These are phyloP conservation scores for Pocota personata DNA, from an alignment of 2,888 invertebrate species.

Conservation along the genomic window DNA sequence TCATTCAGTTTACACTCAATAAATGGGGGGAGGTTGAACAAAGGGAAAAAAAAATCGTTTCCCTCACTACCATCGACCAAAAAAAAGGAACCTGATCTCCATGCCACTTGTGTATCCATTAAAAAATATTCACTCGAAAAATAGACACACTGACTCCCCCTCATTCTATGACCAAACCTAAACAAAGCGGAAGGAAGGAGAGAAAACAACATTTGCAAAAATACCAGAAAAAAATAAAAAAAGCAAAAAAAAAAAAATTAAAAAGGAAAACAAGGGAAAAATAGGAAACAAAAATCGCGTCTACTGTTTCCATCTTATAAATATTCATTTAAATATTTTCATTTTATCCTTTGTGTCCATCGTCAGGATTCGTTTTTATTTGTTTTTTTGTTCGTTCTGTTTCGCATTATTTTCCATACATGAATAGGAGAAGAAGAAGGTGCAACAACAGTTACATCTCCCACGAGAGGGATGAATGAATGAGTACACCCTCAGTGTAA, in stretches of 20 bases:
- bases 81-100: not conserved
- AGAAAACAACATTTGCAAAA: slow-evolving; percentile 23
- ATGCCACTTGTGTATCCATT: slow-evolving; percentile 41
- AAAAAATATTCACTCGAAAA: slow-evolving; percentile 37
- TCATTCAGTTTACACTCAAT: slow-evolving; percentile 49
- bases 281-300: slow-evolving; percentile 50
- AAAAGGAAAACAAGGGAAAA: not conserved
- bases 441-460: slow-evolving; percentile 60
- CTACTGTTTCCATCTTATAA: slow-evolving; percentile 68
- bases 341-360: slow-evolving; percentile 60
- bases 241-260: not conserved
- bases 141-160: not conserved
- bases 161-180: slow-evolving; percentile 21
- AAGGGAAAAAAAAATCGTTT: not conserved
- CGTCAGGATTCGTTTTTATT: slow-evolving; percentile 32
- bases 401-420: slow-evolving; percentile 68
- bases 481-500: slow-evolving; percentile 25
- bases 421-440: slow-evolving; percentile 48
- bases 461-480: slow-evolving; percentile 62
- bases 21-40: not conserved
- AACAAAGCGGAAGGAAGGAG: slow-evolving; percentile 30
- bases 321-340: slow-evolving; percentile 72
- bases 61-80: no score
- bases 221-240: not conserved
- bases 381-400: not conserved